A percentile compares a stretch with the other conserved stretches of the same genome.
These are phyloP conservation scores for Spodoptera frugiperda DNA, from an alignment of 1,140 invertebrate species.

Conservation along the genomic window DNA sequence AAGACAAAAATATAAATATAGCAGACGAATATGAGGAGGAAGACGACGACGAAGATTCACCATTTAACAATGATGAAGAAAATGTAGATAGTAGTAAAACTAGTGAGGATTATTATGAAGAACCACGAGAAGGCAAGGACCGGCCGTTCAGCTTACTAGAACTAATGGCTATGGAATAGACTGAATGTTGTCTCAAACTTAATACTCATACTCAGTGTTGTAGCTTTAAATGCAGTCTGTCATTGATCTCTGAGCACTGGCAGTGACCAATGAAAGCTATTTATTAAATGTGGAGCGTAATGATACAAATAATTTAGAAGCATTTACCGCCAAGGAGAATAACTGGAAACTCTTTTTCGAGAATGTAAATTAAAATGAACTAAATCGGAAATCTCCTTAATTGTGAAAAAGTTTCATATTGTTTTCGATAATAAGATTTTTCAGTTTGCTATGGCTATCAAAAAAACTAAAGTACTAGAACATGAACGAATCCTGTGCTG, in stretches of 20 bases:
- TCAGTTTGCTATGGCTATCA: background rate
- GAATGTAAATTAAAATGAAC: too few species aligned
- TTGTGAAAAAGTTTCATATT: background rate
- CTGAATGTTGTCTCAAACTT: constrained; percentile 62
- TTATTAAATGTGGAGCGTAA: constrained; percentile 28
- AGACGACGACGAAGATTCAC: constrained; percentile 49
- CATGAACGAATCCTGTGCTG: constrained; percentile 47
- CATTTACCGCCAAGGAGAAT: constrained; percentile 59
- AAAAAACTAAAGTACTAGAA: constrained; percentile 6
- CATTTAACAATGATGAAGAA: constrained; percentile 55
- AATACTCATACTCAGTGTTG: constrained; percentile 61
- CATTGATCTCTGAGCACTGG: constrained; percentile 56
- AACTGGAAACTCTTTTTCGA: constrained; percentile 19
- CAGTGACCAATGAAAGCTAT: constrained; percentile 37
- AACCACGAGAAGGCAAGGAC: constrained; percentile 39
- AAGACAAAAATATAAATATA: constrained; percentile 46
- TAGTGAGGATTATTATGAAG: constrained; percentile 58
- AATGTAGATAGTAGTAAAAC: constrained; percentile 46
- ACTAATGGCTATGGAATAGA: constrained; percentile 82
- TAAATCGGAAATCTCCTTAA: background rate
- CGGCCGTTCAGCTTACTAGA: constrained; percentile 74
- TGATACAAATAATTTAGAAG: constrained; percentile 64
- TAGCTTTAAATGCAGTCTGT: constrained; percentile 66
- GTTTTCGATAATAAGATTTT: background rate
- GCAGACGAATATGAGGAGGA: constrained; percentile 64